Percentiles rank a stretch among this genome's conserved stretches.
Conservation (phyloP, 2,113 vertebrate species). For the Dunckerocampus dactyliophorus region DNA sequence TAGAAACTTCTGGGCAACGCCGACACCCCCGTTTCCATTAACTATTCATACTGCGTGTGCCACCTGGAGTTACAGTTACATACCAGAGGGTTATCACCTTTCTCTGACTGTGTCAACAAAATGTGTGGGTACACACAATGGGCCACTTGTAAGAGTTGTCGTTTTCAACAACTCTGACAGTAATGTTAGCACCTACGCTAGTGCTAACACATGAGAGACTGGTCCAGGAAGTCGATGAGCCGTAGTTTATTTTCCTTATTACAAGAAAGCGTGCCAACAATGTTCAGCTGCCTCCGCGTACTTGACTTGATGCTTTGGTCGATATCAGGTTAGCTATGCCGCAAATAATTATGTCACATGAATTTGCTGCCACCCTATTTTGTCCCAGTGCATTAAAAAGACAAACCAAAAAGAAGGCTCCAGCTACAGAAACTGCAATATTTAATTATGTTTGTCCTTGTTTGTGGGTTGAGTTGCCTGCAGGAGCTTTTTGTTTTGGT, state of each 20-base stretch:
- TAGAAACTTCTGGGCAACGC: constrained; percentile 74
- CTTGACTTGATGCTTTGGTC: neutral
- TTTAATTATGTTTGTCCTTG: neutral
- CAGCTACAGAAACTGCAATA: neutral
- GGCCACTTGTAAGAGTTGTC: constrained; percentile 11
- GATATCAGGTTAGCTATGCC: neutral
- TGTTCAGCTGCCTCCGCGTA: constrained; percentile 1
- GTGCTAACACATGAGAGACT: neutral
- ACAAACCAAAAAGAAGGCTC: neutral
- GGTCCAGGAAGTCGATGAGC: too few relatives aligned
- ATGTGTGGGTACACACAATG: constrained; percentile 62
- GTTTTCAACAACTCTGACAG: too few relatives aligned
- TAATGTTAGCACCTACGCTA: neutral
- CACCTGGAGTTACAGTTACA: constrained; percentile 78
- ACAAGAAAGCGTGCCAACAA: neutral
- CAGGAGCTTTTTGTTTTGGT: neutral
- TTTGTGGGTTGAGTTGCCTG: neutral
- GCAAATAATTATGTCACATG: neutral
- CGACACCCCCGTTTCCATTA: constrained; percentile 74
- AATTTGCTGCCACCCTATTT: neutral
- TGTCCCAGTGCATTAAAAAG: neutral
- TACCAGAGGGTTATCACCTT: constrained; percentile 72
- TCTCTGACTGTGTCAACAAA: constrained; percentile 67
- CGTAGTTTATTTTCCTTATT: neutral
- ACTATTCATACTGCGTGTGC: constrained; percentile 77